Evolutionary conservation across 2,113 vertebrate genomes (phyloP).

Genomic region (Zonotrichia leucophrys): DNA sequence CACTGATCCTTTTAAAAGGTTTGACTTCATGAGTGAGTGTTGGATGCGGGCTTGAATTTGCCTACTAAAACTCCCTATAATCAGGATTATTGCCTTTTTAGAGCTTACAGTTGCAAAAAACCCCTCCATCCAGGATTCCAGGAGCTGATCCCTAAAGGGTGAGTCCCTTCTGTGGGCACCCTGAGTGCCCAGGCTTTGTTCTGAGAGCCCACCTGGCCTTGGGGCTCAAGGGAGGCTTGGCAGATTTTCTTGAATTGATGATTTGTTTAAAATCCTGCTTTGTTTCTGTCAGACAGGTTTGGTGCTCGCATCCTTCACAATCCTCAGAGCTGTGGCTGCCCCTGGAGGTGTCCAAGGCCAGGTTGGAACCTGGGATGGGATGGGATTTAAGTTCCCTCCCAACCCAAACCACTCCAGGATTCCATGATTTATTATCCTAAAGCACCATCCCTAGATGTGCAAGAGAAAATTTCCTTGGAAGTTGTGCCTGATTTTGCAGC

Average conservation of each 20-base stretch:
- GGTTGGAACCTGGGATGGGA: neutral
- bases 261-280: neutral
- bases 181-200: neutral
- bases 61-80: slow-evolving; percentile 19
- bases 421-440: neutral
- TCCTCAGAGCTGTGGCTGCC: neutral
- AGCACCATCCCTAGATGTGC: neutral
- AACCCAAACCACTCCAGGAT: neutral
- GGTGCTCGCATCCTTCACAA: neutral
- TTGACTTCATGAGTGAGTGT: neutral
- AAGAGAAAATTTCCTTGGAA: neutral
- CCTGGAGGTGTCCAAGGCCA: neutral
- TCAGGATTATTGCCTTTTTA: slow-evolving; percentile 47
- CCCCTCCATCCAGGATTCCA: neutral
- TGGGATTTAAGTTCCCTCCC: neutral
- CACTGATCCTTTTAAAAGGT: slow-evolving; percentile 33
- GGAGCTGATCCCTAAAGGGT: neutral
- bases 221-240: neutral
- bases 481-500: neutral
- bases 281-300: neutral
- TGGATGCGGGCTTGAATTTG: neutral
- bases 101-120: slow-evolving; percentile 14
- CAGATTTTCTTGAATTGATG: neutral
- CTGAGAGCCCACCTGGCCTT: neutral
- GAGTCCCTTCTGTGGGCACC: neutral